Evolutionary conservation across 2,888 invertebrate species (phyloP), one percentile per base, ranked within the genome.

Genomic region (Labia minor): DNA sequence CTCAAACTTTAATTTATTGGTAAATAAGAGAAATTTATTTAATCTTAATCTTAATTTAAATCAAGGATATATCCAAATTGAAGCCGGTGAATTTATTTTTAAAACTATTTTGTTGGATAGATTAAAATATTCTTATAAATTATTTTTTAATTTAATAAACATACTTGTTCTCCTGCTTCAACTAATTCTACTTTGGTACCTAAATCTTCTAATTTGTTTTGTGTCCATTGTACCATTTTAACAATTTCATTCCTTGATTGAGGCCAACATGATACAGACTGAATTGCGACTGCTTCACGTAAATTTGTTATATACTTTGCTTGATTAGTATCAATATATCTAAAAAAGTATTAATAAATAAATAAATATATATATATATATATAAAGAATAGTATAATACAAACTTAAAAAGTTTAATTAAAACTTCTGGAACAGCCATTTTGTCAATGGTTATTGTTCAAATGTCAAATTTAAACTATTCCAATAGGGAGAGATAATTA

Each of bases 241-340:
- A 86, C 80, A 71, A 94, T 87, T 71, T 97, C 95, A 16, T 80
- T 78, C 63, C 97, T 85, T 70, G 85, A 85, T 69, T 92, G 88
- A 1, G 89, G 85, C 86, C 91, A 93, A 74, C 92, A 88, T 20
- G 97, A 97, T n/a, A 98, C 95, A 3, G 95, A 95, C 72, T 90
- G 89, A 74, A 98, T 97, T 1, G 90, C 92, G 21, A 98, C 95
- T 1, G 90, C 92, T 74, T 93, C 90, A 67, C 84, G 83, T 67
- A 98, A 80, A 69, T 86, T 85, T 64, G 86, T 80, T 69, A 97
- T 89, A 76, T 90, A 98, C 66, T 83, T 81, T 1, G 78, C 76
- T 74, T 88, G 85, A 76, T 95, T 86, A 64, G 82, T 78, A 74
- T 96, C 95, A 68, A 98, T 87, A 74, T 86, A 85, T 62, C 91